Percentiles rank a stretch among this genome's conserved stretches.
Conservation (phyloP, 2,888 invertebrate species). For the Electrophaes corylata region DNA sequence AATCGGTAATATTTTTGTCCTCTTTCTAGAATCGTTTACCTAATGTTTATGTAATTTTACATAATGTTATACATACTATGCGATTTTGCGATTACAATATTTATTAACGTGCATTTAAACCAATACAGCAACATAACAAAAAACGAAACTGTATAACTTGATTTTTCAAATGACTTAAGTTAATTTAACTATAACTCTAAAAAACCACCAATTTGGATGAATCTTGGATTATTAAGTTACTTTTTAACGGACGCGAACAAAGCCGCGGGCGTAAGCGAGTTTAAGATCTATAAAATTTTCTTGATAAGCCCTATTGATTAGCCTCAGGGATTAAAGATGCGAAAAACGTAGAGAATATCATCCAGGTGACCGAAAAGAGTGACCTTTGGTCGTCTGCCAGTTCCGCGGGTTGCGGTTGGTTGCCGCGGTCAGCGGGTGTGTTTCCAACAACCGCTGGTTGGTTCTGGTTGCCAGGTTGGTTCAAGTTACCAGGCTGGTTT, state of each 20-base stretch:
- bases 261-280: neutral
- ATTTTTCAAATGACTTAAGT: neutral
- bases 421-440: conserved; percentile 40
- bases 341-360: conserved; percentile 96
- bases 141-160: neutral
- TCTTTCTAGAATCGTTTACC: neutral
- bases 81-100: too few relatives aligned
- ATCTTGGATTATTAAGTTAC: neutral
- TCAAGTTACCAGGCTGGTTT: conserved; percentile 31
- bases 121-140: neutral
- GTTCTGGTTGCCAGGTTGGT: conserved; percentile 48
- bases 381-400: conserved; percentile 56
- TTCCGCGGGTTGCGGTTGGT: conserved; percentile 28
- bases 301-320: conserved; percentile 57
- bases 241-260: neutral
- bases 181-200: neutral
- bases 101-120: neutral
- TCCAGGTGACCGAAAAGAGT: conserved; percentile 91
- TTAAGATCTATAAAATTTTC: neutral
- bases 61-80: too few relatives aligned
- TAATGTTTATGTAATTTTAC: neutral
- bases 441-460: conserved; percentile 26
- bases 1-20: neutral
- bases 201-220: neutral
- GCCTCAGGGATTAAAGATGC: conserved; percentile 97